Evolutionary conservation across 2,113 vertebrate genomes (phyloP), one percentile per base, ranked within the genome.

Genomic region (Oplegnathus fasciatus): DNA sequence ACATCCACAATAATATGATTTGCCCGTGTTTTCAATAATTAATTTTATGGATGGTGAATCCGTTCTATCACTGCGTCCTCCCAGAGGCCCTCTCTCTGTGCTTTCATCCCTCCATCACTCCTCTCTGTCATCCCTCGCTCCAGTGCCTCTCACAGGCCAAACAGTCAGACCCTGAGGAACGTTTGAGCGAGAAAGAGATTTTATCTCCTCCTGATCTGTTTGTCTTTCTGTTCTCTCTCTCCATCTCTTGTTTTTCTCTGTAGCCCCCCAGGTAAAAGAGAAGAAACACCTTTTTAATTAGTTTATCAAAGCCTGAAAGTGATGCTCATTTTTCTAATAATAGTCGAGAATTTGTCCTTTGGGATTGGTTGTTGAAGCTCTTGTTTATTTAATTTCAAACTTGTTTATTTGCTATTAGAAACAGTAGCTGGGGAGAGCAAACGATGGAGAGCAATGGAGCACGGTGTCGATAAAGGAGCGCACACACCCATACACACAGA

Each of bases 21-120:
- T 85, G 73, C 78, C 65, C 76, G 28, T 91, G 89, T 92, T 92
- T 91, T 93, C 90, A 93, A 90, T 93, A 93, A 93, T 93, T 92
- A 84, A 94, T 94, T 92, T 95, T 93, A 78, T 92, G 90, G 80
- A 83, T 88, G 89, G 78, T 84, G 84, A 90, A 83, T 90, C 91
- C 24, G 42, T 66, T 92, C 77, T 73, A 86, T 86, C 83, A 30
- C 46, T n/a, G 22, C 28, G 2, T 86, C 70, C 76, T 86, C 90
- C 92, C 88, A 58, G 11, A 88, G 92, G 93, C 86, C 37, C 26
- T 62, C 83, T 62, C 83, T 83, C 20, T 58, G 48, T 66, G 69
- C 80, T 90, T 86, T 88, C 86, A 89, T 91, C 70, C 88, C 80
- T 86, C 90, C 81, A 80, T 93, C 91, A 89, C 80, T 89, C 65